Percentiles rank a stretch among this genome's conserved stretches.
These are phyloP conservation scores for Scaptodrosophila lebanonensis DNA, from an alignment of 1,140 invertebrate species.

Conservation along the genomic window DNA sequence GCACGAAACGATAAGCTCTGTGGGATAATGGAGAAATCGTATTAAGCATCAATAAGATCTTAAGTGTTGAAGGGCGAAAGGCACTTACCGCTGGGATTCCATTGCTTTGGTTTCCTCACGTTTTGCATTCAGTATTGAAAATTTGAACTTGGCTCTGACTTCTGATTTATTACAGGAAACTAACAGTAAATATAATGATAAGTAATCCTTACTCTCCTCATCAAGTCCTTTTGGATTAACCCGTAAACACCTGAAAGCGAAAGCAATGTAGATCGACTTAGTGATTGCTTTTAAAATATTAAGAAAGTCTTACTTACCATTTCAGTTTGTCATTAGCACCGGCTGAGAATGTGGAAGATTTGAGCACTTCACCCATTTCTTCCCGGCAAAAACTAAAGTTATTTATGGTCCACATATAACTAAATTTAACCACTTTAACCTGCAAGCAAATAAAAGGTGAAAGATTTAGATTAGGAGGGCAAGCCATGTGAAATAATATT, in stretches of 20 bases:
- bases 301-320: slow-evolving; percentile 84
- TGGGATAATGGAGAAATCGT: not conserved
- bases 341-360: slow-evolving; percentile 99
- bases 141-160: slow-evolving; percentile 99
- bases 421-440: slow-evolving; percentile 99
- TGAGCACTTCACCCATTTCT: slow-evolving; percentile 99
- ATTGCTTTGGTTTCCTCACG: slow-evolving; percentile 99
- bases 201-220: slow-evolving; percentile 99
- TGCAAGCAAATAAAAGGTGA: slow-evolving; percentile 78
- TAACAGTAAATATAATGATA: slow-evolving; percentile 98
- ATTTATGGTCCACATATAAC: slow-evolving; percentile 99
- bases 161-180: slow-evolving; percentile 99
- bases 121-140: slow-evolving; percentile 99
- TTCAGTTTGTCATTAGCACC: slow-evolving; percentile 99
- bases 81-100: slow-evolving; percentile 83
- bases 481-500: too few species aligned
- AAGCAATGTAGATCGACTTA: too few species aligned
- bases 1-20: slow-evolving; percentile 97
- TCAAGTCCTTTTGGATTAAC: slow-evolving; percentile 99
- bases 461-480: too few species aligned
- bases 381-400: slow-evolving; percentile 99
- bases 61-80: too few species aligned
- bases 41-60: not conserved
- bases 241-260: slow-evolving; percentile 90
- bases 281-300: not conserved